Conservation (phyloP, 2,888 invertebrate species). For the Agriopis aurantiaria region DNA sequence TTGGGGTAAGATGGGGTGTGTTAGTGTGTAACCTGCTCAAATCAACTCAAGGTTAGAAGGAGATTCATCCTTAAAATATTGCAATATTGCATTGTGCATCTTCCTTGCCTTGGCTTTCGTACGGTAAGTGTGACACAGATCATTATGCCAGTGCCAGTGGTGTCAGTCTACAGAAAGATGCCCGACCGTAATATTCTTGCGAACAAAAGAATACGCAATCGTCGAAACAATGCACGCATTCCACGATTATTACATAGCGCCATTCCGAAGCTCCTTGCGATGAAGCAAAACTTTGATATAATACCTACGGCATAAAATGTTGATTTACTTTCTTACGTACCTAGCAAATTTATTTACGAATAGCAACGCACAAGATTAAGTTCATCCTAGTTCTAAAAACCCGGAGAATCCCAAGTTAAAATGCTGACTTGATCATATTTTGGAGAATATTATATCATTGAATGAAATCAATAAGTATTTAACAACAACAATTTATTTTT, state of each 20-base stretch:
- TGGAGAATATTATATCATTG: too few species aligned
- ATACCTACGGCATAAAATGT: not conserved
- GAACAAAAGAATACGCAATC: constrained; percentile 49
- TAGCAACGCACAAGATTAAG: not conserved
- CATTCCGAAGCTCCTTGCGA: constrained; percentile 21
- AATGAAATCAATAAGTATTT: too few species aligned
- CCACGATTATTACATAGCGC: constrained; percentile 33
- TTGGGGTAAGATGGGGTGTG: too few species aligned
- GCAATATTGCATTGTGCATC: too few species aligned
- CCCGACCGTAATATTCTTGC: constrained; percentile 30
- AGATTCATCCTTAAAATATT: too few species aligned
- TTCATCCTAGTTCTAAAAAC: too few species aligned
- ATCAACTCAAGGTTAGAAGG: too few species aligned
- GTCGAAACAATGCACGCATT: constrained; percentile 43
- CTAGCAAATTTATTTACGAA: not conserved
- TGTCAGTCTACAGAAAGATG: constrained; percentile 15
- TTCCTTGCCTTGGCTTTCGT: too few species aligned
- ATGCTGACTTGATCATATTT: too few species aligned
- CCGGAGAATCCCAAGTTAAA: too few species aligned
- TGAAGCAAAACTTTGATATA: constrained; percentile 24
- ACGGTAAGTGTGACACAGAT: not conserved
- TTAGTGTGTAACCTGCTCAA: too few species aligned
- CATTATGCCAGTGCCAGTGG: constrained; percentile 17
- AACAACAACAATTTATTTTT: too few species aligned
- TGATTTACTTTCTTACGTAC: not conserved